These are phyloP conservation scores for Entomobrya multifasciata DNA, from an alignment of 2,888 invertebrate genomes.

Conservation along the genomic window DNA sequence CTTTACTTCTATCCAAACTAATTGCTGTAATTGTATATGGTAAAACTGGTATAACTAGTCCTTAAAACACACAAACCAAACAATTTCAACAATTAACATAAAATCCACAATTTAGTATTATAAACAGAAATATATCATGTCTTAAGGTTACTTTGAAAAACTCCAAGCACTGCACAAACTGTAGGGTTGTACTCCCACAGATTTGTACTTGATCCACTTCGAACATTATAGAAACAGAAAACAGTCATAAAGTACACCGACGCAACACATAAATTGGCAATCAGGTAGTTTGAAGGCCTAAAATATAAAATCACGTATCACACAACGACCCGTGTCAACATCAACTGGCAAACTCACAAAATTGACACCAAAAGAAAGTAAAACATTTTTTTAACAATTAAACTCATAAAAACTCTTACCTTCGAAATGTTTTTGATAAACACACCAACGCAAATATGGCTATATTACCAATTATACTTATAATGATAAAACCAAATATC, in stretches of 20 bases:
- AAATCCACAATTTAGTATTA: too few relatives aligned
- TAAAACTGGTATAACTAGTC: conserved; percentile 59
- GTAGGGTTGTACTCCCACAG: conserved; percentile 56
- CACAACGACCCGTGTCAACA: background rate
- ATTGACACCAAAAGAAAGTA: background rate
- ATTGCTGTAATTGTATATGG: conserved; percentile 72
- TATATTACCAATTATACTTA: conserved; percentile 14
- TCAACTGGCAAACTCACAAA: background rate
- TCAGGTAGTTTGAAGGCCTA: conserved; percentile 74
- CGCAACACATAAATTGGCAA: conserved; percentile 74
- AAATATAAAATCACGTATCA: conserved; percentile 8
- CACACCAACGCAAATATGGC: conserved; percentile 11
- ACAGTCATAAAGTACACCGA: conserved; percentile 66
- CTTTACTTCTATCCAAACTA: conserved; percentile 72
- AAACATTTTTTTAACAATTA: background rate
- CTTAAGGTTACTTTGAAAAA: conserved; percentile 65
- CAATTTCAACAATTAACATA: too few relatives aligned
- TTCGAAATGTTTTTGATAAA: conserved; percentile 70
- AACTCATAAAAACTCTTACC: conserved; percentile 47
- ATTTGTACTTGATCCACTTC: background rate
- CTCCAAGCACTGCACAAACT: conserved; percentile 55
- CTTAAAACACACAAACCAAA: conserved; percentile 25
- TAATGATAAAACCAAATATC: background rate
- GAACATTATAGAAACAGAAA: conserved; percentile 56
- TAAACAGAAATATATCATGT: too few relatives aligned